Percentiles rank a stretch among this genome's conserved stretches.
Conservation (phyloP, 1,140 invertebrate species). For the Dryas iulia region DNA sequence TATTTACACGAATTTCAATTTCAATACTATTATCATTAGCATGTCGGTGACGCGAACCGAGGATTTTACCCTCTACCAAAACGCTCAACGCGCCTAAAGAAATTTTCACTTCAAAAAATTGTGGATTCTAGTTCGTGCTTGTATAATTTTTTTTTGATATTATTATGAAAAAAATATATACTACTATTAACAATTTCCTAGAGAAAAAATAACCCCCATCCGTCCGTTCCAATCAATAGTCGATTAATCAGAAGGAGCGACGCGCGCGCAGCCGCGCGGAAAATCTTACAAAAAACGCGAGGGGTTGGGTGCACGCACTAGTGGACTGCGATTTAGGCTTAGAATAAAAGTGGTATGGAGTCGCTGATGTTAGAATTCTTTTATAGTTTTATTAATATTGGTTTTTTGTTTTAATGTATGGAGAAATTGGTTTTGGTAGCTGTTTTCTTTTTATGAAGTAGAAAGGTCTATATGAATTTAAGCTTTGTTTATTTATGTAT, state of each 20-base stretch:
- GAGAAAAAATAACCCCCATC: slow-evolving; percentile 22
- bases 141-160: neutral
- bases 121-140: no score
- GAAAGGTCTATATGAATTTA: no score
- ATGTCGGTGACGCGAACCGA: no score
- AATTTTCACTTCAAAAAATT: no score
- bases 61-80: no score
- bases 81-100: no score
- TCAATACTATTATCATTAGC: no score
- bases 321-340: slow-evolving; percentile 54
- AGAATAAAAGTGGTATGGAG: slow-evolving; percentile 43
- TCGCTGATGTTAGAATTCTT: neutral
- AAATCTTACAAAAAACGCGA: slow-evolving; percentile 74
- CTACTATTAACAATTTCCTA: neutral
- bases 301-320: slow-evolving; percentile 52
- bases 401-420: no score
- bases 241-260: slow-evolving; percentile 70
- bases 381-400: neutral
- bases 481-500: no score
- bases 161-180: neutral
- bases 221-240: slow-evolving; percentile 63
- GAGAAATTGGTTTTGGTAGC: no score
- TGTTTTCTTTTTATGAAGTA: no score
- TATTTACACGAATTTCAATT: no score
- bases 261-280: slow-evolving; percentile 63